A percentile compares a stretch with the other conserved stretches of the same genome.
These are phyloP conservation scores for Habropoda laboriosa DNA, from an alignment of 1,140 invertebrate genomes.

Conservation along the genomic window DNA sequence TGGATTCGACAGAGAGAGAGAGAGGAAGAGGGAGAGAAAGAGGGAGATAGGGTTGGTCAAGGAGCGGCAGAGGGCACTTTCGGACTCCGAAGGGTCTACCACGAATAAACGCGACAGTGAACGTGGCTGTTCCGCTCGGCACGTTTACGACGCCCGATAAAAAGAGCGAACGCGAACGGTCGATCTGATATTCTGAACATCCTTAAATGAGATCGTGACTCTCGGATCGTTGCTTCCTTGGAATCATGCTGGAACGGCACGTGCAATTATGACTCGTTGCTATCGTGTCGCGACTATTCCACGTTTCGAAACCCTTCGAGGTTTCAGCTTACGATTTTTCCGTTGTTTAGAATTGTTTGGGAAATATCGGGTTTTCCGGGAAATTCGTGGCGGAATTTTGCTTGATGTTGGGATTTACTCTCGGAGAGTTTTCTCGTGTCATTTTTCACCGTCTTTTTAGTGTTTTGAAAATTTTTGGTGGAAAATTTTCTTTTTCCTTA, in stretches of 20 bases:
- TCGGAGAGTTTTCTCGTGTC: no score
- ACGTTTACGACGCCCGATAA: constrained; percentile 42
- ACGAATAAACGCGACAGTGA: constrained; percentile 43
- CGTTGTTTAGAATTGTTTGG: no score
- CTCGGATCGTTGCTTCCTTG: background rate
- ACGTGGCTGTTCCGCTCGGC: constrained; percentile 31
- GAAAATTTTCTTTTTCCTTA: no score
- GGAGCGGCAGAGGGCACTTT: constrained; percentile 33
- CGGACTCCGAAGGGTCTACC: constrained; percentile 31
- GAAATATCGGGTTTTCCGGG: no score
- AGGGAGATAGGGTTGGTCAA: constrained; percentile 7
- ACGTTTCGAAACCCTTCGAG: background rate
- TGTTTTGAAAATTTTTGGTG: no score
- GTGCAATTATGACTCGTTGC: background rate
- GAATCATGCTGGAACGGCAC: no score
- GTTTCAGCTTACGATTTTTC: no score
- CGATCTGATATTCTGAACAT: constrained; percentile 29
- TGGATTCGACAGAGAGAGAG: background rate
- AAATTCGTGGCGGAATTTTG: no score
- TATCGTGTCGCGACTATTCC: background rate
- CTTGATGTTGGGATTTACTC: no score
- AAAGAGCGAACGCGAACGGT: constrained; percentile 21
- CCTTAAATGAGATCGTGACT: constrained; percentile 29
- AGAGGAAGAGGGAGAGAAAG: background rate
- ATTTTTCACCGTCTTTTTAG: no score